Conservation (phyloP, 2,113 vertebrate species). For the Callithrix jacchus region DNA sequence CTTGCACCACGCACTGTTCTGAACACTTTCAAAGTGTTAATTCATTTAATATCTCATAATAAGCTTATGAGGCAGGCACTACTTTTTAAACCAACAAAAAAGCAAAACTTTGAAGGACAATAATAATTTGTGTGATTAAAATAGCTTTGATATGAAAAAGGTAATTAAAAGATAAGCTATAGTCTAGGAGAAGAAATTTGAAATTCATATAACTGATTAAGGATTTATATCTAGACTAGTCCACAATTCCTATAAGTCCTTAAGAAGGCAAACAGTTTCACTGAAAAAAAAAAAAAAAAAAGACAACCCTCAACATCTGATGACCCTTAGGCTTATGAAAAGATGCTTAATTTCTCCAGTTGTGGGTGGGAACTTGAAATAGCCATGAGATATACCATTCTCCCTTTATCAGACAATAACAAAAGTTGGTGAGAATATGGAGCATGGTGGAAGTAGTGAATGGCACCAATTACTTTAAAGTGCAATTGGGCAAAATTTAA, state of each 20-base stretch:
- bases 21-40: background rate
- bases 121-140: background rate
- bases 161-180: background rate
- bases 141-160: slow-evolving; percentile 9
- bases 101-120: slow-evolving; percentile 10
- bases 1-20: background rate
- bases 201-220: background rate
- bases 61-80: background rate
- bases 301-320: background rate
- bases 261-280: background rate
- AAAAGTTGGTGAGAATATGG: background rate
- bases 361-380: background rate
- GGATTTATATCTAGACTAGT: background rate
- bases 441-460: background rate
- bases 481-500: background rate
- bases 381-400: background rate
- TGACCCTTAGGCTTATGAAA: background rate
- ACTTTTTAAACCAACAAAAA: slow-evolving; percentile 23
- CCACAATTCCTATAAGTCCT: background rate
- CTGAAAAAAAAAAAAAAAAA: background rate
- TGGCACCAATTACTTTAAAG: background rate
- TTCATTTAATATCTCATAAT: background rate
- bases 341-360: background rate
- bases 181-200: slow-evolving; percentile 26
- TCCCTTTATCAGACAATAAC: background rate